Evolutionary conservation across 2,113 vertebrate species (phyloP), one percentile per base, ranked within the genome.

Genomic region (Pterocles orientalis): DNA sequence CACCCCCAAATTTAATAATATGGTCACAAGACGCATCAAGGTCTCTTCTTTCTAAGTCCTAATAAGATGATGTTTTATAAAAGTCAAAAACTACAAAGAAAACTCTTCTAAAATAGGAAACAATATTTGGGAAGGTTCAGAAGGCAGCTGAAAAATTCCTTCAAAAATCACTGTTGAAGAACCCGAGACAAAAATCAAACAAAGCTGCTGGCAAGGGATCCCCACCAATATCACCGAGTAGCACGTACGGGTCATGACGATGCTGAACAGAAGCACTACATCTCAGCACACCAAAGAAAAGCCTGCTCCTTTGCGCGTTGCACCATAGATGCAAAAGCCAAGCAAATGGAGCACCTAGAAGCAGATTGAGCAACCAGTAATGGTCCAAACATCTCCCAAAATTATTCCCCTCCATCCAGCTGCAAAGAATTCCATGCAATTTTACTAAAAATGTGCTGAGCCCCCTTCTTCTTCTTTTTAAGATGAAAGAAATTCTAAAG

Each of bases 1-100:
- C 90, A 82, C 54, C 86, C 41, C 56, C 43, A 29, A 68, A 48
- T 94, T 96, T 95, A 95, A 97, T 96, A 80, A 95, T 2, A 83
- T 0, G 15, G 47, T 73, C 76, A 41, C 17, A 24, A 64, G 47
- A 15, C 53, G 48, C 68, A 33, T 43, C 33, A 68, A 66, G 64
- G 50, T 23, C n/a, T 54, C 31, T 16, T 10, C 5, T 54, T 64
- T 36, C 50, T 7, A 34, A 72, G 10, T 66, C 66, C 17, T 10
- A 21, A 41, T 31, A 48, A 86, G 39, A 23, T 17, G 12, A 79
- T 72, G 25, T 5, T 36, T 21, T 8, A 24, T 12, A 17, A 70
- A 85, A 69, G 8, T 4, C 33, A 56, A 75, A 89, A 89, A 11
- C 1, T 1, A 33, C 7, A 3, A 31, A 56, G 47, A 56, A 82